Evolutionary conservation across 2,888 invertebrate species (phyloP), one percentile per base, ranked within the genome.

Genomic region (Phyllotreta striolata): DNA sequence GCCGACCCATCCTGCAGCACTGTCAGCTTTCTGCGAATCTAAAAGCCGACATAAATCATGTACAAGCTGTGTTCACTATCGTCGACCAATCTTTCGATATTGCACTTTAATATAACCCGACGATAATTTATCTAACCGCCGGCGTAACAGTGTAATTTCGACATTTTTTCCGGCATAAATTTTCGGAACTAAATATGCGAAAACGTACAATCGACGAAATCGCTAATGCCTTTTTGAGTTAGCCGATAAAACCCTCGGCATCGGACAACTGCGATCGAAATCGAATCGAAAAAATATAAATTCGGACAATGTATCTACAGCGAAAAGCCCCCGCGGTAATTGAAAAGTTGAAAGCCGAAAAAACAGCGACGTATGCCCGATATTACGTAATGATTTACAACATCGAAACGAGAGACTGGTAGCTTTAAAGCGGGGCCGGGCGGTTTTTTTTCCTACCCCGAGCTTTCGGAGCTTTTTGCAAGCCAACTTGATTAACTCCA

Each of bases 401-500:
- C 72, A 67, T 70, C 64, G 68, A 72, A 72, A 73, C 71, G 69
- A 66, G 67, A 58, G 59, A 51, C 59, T 40, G 55, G 34, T 10
- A 55, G 55, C 55, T 55, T 47, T 49, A 58, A 58, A 58, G 44
- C 59, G 51, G n/a, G n/a, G n/a, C n/a, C n/a, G n/a, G n/a, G n/a
- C n/a, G n/a, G n/a, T 59, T 59, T 51, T 51, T 24, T 24, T 24
- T 24, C 24, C 24, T 24, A 24, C 40, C 41, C n/a, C 54, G 58
- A 58, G 58, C 58, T 58, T 58, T 59, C 49, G 59, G 51, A 66
- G 73, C 70, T 74, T 75, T 77, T 75, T 75, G 69, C 68, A 67
- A 49, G 64, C 63, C 63, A 68, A 72, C 74, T 78, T 77, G 76
- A 77, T 78, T 77, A 78, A 78, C 77, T 76, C 71, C 73, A 68